Conservation (phyloP, 2,888 invertebrate genomes). For the Chymomyza caudatula region DNA sequence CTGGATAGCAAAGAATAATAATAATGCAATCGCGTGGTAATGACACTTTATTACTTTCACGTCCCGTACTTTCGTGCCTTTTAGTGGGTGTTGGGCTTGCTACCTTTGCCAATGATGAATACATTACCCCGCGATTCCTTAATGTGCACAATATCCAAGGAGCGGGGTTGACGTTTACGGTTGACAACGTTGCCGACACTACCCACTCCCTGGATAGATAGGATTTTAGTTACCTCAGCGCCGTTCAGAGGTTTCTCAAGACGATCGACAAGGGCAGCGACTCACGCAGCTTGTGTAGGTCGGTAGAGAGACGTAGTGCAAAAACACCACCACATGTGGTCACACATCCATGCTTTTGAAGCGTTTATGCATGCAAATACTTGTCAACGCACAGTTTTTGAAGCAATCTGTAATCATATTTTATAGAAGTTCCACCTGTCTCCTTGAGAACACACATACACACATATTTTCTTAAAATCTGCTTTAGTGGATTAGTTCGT, state of each 20-base stretch:
- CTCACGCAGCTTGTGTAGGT: conserved; percentile 98
- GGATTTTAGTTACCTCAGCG: conserved; percentile 98
- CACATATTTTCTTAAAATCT: too few species aligned
- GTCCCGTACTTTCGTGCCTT: conserved; percentile 35
- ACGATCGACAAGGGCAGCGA: conserved; percentile 97
- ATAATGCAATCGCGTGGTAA: too few species aligned
- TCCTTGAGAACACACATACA: too few species aligned
- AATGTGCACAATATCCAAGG: conserved; percentile 99
- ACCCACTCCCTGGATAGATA: conserved; percentile 99
- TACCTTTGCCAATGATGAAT: conserved; percentile 99
- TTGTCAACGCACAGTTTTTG: too few species aligned
- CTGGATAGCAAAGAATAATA: too few species aligned
- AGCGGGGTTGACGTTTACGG: conserved; percentile 98
- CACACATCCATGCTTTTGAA: conserved; percentile 99
- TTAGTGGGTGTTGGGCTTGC: conserved; percentile 89
- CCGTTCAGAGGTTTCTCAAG: conserved; percentile 96
- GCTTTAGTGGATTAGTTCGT: too few species aligned
- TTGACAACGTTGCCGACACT: conserved; percentile 98
- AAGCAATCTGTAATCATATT: too few species aligned
- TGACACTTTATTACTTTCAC: conserved; percentile 51
- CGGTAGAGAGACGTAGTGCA: conserved; percentile 97
- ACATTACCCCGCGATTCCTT: conserved; percentile 98
- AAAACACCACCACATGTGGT: conserved; percentile 98
- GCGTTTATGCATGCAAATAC: too few species aligned
- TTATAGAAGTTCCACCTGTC: too few species aligned